Conservation (phyloP, 2,888 invertebrate genomes). For the Ennomos fuscantarius region DNA sequence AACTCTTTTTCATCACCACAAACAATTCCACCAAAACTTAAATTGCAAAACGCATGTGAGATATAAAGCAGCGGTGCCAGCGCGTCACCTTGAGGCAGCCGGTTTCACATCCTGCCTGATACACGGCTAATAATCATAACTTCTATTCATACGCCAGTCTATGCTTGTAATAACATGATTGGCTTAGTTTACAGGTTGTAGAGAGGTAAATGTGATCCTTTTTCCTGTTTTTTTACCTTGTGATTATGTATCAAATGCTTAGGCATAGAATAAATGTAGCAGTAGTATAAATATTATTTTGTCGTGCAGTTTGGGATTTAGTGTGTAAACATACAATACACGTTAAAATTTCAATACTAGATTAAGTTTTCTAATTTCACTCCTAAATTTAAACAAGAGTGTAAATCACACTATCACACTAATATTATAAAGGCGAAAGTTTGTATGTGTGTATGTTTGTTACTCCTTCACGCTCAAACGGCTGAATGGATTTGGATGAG, state of each 20-base stretch:
- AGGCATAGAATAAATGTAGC: constrained; percentile 1
- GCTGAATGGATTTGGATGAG: too few relatives aligned
- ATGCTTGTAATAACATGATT: constrained; percentile 4
- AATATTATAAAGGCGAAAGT: too few relatives aligned
- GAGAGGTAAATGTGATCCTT: constrained; percentile 3
- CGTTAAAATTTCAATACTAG: too few relatives aligned
- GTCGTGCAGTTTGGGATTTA: too few relatives aligned
- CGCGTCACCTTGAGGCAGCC: constrained; percentile 27
- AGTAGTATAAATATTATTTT: background rate
- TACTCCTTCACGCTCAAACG: too few relatives aligned
- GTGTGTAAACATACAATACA: too few relatives aligned
- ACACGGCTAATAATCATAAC: constrained; percentile 12
- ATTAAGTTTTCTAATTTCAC: too few relatives aligned
- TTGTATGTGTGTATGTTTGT: too few relatives aligned
- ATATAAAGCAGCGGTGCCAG: constrained; percentile 17
- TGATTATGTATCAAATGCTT: constrained; percentile 9
- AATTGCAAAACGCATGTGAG: constrained; percentile 7
- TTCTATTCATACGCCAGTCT: constrained; percentile 3
- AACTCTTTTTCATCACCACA: too few relatives aligned
- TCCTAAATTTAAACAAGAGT: too few relatives aligned
- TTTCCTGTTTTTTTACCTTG: constrained; percentile 11
- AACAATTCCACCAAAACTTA: background rate
- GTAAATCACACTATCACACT: too few relatives aligned
- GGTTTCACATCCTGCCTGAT: constrained; percentile 31
- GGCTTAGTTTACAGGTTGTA: background rate